Evolutionary conservation across 2,888 invertebrate species (phyloP), one percentile per base, ranked within the genome.

Genomic region (Tipula helvola): DNA sequence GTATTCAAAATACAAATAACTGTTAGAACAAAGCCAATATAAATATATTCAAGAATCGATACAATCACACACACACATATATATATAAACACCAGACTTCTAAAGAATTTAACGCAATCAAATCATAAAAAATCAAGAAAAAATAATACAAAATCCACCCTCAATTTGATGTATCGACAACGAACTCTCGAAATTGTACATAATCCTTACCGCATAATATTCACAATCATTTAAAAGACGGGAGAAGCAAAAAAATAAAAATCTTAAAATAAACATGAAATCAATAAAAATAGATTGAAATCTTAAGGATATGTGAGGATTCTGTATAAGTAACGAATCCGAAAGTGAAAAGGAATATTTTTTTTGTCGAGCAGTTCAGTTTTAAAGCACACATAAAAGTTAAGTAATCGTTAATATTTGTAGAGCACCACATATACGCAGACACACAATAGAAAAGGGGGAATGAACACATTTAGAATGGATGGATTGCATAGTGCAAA

Each of bases 341-440:
- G 18, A 71, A 28, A 71, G 71, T 28, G 52, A 52, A 44, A 44
- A 44, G 44, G 52, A 44, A 52, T 52, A n/a, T 2, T 39, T 52
- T 71, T 71, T 71, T 10, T 71, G 28, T 71, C 71, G 71, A 71
- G 71, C 0, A 71, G 18, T 71, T 71, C 71, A 28, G 71, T 28
- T 71, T 71, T 71, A 28, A 71, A 71, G 71, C 71, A 52, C n/a
- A 52, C 52, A 71, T 71, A 71, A 71, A 71, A 71, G 71, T 71
- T 71, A 71, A 71, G 71, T 71, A 71, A 71, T 71, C 71, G 71
- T 71, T 71, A 71, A 71, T 71, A 71, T 71, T 71, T 71, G 71
- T 28, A 28, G 71, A 71, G 71, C 71, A 71, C 71, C 71, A 28
- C 71, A 71, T 71, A 71, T 71, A 71, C 10, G 7, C 39, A 39